Conservation (phyloP, 2,797 vertebrate species). For the Phataginus tricuspis region DNA sequence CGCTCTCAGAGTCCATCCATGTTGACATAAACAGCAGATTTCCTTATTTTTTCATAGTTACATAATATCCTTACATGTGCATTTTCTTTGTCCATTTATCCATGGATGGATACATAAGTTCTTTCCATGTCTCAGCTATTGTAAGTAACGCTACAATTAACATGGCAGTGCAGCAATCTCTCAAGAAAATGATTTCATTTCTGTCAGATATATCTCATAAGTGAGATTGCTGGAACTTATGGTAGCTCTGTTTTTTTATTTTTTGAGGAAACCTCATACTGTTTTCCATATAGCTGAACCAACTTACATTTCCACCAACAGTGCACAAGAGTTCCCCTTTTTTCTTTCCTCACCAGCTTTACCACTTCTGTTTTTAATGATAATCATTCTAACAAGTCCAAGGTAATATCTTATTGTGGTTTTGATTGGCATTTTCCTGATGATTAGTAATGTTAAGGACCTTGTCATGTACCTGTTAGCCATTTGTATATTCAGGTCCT, state of each 20-base stretch:
- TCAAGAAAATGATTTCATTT: background rate
- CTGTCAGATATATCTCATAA: background rate
- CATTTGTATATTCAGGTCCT: background rate
- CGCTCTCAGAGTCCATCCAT: background rate
- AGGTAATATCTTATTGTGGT: background rate
- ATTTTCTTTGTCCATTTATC: background rate
- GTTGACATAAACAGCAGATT: background rate
- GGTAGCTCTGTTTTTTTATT: background rate
- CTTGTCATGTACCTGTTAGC: background rate
- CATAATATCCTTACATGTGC: background rate
- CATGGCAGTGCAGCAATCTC: background rate
- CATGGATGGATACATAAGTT: background rate
- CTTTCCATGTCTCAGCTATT: background rate
- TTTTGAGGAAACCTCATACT: background rate
- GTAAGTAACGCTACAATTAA: background rate
- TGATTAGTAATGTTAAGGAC: background rate
- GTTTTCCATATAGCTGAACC: background rate
- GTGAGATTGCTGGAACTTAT: background rate
- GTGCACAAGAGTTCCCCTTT: background rate
- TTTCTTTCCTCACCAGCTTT: background rate
- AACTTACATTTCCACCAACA: background rate
- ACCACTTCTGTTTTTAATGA: background rate
- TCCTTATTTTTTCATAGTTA: background rate
- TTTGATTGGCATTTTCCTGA: background rate
- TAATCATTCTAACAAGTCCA: background rate